Evolutionary conservation across 2,113 vertebrate species (phyloP).

Genomic region (Atractosteus spatula): DNA sequence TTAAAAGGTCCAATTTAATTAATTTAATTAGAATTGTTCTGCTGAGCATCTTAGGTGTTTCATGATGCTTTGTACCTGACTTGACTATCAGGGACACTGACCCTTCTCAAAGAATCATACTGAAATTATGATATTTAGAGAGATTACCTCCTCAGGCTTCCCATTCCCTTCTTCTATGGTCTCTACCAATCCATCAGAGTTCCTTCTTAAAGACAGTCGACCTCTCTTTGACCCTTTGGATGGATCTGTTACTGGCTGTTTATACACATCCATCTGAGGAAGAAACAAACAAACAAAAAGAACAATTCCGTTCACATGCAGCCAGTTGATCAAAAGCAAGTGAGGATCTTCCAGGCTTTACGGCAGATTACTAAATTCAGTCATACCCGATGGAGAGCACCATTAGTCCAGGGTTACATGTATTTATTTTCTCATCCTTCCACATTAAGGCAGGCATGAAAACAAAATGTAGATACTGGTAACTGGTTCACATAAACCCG

Average conservation of each 20-base stretch:
- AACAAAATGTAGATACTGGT: too few species aligned
- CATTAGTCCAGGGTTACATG: too few species aligned
- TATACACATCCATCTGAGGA: constrained; percentile 66
- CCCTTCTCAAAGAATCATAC: background rate
- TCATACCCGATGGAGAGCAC: background rate
- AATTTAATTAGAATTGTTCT: too few species aligned
- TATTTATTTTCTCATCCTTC: too few species aligned
- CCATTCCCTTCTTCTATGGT: constrained; percentile 63
- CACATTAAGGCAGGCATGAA: too few species aligned
- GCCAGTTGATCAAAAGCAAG: background rate
- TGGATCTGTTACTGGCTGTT: constrained; percentile 67
- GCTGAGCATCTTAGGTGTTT: too few species aligned
- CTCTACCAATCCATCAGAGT: constrained; percentile 60
- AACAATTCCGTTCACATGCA: background rate
- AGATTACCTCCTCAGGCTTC: constrained; percentile 64
- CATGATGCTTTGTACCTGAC: too few species aligned
- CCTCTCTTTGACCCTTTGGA: constrained; percentile 67
- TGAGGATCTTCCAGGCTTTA: background rate
- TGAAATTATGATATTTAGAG: background rate
- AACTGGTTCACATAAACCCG: too few species aligned
- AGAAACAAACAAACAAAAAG: background rate
- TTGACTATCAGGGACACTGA: background rate
- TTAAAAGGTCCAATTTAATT: too few species aligned
- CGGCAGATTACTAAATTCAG: background rate
- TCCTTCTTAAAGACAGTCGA: constrained; percentile 61